Conservation (phyloP, 2,888 invertebrate genomes). For the Drosophila suboccidentalis region DNA sequence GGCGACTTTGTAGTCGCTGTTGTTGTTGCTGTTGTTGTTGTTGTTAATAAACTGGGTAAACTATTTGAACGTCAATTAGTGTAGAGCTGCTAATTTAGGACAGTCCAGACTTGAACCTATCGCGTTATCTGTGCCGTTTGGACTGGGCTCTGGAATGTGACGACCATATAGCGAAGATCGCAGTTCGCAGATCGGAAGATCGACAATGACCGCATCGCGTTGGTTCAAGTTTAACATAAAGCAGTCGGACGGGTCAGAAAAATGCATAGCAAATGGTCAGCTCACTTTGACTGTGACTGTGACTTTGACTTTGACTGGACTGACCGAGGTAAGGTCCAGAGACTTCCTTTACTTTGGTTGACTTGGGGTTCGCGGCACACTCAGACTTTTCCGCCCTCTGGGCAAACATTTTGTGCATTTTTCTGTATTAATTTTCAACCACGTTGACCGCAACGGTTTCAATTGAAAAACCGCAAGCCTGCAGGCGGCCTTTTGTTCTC, state of each 20-base stretch:
- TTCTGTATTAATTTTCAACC: slow-evolving; percentile 69
- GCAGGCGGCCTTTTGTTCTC: slow-evolving; percentile 54
- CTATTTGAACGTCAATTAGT: slow-evolving; percentile 73
- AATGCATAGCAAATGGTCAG: slow-evolving; percentile 2
- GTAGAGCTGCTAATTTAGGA: slow-evolving; percentile 74
- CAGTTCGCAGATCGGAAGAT: background rate
- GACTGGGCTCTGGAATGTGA: slow-evolving; percentile 42
- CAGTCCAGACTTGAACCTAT: slow-evolving; percentile 55
- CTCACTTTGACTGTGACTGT: slow-evolving; percentile 1
- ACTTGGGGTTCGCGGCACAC: background rate
- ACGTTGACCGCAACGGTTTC: slow-evolving; percentile 63
- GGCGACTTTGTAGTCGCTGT: slow-evolving; percentile 21
- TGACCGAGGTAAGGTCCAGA: slow-evolving; percentile 44
- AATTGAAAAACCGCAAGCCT: slow-evolving; percentile 78
- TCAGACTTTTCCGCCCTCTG: slow-evolving; percentile 18
- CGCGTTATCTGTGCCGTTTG: slow-evolving; percentile 42
- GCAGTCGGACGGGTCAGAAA: background rate
- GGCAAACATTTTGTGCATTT: slow-evolving; percentile 41
- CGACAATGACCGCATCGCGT: slow-evolving; percentile 17
- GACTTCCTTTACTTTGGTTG: slow-evolving; percentile 48
- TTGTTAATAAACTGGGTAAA: slow-evolving; percentile 55
- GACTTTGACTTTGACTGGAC: background rate
- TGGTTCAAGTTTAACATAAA: slow-evolving; percentile 2
- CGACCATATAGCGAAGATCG: background rate
- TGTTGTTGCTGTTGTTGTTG: slow-evolving; percentile 1